Evolutionary conservation across 35 echinoderm and acorn worm species (phyloP).

Genomic region (Apostichopus japonicus): DNA sequence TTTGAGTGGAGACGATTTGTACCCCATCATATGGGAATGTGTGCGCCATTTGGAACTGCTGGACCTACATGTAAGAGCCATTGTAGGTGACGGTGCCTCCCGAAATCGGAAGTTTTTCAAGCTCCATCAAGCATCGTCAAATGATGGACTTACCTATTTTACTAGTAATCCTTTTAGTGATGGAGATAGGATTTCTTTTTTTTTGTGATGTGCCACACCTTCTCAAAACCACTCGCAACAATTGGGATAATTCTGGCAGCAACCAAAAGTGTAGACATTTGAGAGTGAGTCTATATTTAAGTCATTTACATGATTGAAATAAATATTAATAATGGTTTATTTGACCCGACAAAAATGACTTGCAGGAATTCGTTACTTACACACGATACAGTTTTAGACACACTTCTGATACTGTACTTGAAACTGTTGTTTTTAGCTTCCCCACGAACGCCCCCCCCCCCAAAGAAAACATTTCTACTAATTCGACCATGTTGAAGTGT

Average conservation of each 20-base stretch:
- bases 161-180: background rate
- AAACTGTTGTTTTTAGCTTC: no score
- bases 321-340: no score
- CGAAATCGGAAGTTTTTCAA: constrained; percentile 45
- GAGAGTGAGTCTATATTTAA: constrained; percentile 47
- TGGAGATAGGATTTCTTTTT: constrained; percentile 47
- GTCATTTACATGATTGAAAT: no score
- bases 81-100: constrained; percentile 69
- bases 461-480: no score
- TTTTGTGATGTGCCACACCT: constrained; percentile 81
- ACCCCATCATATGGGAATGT: background rate
- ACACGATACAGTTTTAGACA: no score
- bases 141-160: background rate
- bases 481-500: no score
- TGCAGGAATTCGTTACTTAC: no score
- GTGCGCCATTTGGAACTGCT: constrained; percentile 41
- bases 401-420: no score
- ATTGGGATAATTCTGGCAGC: constrained; percentile 71
- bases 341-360: no score
- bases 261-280: constrained; percentile 62
- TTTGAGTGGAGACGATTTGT: constrained; percentile 28
- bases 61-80: constrained; percentile 52
- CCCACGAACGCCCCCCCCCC: no score
- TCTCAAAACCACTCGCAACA: constrained; percentile 73
- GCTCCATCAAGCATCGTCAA: background rate